Evolutionary conservation across 2,888 invertebrate species (phyloP), one percentile per base, ranked within the genome.

Genomic region (Buathra laborator): DNA sequence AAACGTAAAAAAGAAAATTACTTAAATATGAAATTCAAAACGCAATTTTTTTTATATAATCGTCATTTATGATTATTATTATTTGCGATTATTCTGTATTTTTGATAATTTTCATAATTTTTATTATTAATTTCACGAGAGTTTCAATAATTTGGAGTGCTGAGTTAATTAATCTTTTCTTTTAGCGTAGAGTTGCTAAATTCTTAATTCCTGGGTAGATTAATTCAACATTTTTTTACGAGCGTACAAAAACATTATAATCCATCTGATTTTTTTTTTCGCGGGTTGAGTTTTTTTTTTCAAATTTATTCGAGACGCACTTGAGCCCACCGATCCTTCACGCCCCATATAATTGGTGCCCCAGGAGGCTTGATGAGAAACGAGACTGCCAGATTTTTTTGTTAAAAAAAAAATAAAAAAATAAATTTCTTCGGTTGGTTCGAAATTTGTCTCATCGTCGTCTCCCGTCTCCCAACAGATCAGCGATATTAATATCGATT

Each of bases 341-440:
- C 29, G 29, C 53, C n/a, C 12, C 62, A 64, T 37, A 51, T 70
- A 70, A 81, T 81, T 81, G 70, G 62, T 67, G 48, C 37, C 6
- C 14, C 32, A 51, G 62, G 53, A 14, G 53, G 53, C 51, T 62
- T 70, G 62, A 81, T 81, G 70, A n/a, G 32, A 67, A 81, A 81
- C 64, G 76, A 64, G 53, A 64, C 70, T 70, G 59, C 29, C 29
- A 68, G 68, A 70, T 81, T 76, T 64, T 70, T 51, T 24, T 48
- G 9, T n/a, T 48, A n/a, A 12, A 12, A 37, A 37, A 48, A 12
- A 12, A 37, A 37, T 2, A 24, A 24, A 48, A 48, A 48, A 5
- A 51, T 56, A 66, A 74, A 83, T 68, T 37, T n/a, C 29, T 32
- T 72, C n/a, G 48, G 53, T 44, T 10, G 74, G 44, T 43, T 37